Conservation (phyloP, 2,113 vertebrate genomes). For the Galemys pyrenaicus region DNA sequence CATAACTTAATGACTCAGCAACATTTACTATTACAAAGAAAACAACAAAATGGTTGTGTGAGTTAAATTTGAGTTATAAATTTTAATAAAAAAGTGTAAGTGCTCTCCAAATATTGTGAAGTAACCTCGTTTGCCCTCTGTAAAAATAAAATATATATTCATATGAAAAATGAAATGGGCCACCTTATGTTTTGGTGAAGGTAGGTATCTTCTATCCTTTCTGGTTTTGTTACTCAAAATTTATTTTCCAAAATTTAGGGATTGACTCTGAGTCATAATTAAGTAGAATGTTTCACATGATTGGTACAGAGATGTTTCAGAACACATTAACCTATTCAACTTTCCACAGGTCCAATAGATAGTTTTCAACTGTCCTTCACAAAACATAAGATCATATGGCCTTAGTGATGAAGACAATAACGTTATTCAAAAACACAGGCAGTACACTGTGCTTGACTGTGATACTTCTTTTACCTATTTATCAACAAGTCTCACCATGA, state of each 20-base stretch:
- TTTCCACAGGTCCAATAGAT: background rate
- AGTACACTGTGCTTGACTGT: background rate
- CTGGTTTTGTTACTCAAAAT: background rate
- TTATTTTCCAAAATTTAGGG: background rate
- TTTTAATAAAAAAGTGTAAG: background rate
- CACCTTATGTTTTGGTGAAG: background rate
- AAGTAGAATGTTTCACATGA: no score
- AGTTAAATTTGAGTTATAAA: background rate
- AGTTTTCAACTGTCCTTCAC: background rate
- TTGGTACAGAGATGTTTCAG: background rate
- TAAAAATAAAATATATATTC: background rate
- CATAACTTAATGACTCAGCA: background rate
- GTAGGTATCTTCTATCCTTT: background rate
- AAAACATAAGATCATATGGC: background rate
- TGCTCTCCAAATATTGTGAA: background rate
- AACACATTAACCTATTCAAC: background rate
- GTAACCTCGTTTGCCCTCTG: background rate
- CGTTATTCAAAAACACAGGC: background rate
- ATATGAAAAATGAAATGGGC: background rate
- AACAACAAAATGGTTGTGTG: background rate
- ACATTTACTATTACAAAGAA: background rate
- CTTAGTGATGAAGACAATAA: background rate
- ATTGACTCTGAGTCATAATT: background rate
- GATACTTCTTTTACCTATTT: accelerated
- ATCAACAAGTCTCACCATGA: background rate